phyloP scores from a whole-genome alignment of 2,113 vertebrate genomes.

The Marcusenius ussheri region DNA sequence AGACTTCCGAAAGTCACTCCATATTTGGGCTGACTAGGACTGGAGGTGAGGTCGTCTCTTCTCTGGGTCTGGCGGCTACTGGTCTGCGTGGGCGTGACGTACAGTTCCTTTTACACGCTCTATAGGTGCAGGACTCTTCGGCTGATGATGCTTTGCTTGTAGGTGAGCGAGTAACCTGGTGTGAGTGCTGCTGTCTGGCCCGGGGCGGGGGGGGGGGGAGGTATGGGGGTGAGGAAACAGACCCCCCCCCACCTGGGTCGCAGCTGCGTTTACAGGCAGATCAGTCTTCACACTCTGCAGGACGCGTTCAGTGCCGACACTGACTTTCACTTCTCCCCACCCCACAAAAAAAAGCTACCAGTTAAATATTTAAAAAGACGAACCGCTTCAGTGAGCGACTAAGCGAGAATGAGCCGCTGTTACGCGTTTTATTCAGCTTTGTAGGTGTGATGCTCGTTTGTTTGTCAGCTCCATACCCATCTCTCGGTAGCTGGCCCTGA shows the following conservation, averaged over 20 bases:
- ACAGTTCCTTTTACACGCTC: background rate
- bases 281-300: background rate
- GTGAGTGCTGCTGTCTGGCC: background rate
- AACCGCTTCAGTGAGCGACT: background rate
- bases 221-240: background rate
- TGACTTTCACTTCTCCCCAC: background rate
- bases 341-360: background rate
- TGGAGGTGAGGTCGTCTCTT: background rate
- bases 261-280: background rate
- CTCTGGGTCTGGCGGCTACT: background rate
- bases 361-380: background rate
- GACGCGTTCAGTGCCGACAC: background rate
- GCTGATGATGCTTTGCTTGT: background rate
- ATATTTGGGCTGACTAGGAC: background rate
- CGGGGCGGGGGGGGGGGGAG: background rate
- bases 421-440: background rate
- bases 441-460: background rate
- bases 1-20: background rate
- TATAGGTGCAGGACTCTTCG: background rate
- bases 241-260: background rate
- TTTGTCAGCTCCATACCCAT: background rate
- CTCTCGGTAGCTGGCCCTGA: background rate
- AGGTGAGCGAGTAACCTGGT: background rate
- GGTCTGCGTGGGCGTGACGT: background rate
- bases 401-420: too few relatives aligned